A percentile compares a stretch with the other conserved stretches of the same genome.
Evolutionary conservation across 1,140 invertebrate genomes (phyloP).

Genomic region (Penaeus indicus): DNA sequence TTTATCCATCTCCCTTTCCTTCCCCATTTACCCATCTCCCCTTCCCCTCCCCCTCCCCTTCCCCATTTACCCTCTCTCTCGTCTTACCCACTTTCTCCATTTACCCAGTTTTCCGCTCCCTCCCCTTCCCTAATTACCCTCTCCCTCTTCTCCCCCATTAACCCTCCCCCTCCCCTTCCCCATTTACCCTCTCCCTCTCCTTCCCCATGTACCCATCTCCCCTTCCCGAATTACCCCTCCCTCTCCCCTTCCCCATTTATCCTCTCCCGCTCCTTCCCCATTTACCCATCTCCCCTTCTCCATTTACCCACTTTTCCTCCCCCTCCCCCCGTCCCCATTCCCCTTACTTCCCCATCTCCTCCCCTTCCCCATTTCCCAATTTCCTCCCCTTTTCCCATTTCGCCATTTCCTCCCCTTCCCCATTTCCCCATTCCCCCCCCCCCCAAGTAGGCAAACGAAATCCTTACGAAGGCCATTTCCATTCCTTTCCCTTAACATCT

Average conservation of each 20-base stretch:
- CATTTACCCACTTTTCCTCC: not conserved
- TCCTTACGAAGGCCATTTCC: too few relatives aligned
- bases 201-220: not conserved
- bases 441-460: too few relatives aligned
- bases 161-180: not conserved
- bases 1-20: not conserved
- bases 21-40: not conserved
- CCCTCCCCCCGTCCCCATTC: not conserved
- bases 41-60: not conserved
- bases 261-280: not conserved
- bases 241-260: not conserved
- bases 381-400: not conserved
- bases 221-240: not conserved
- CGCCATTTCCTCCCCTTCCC: not conserved
- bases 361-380: not conserved
- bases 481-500: too few relatives aligned
- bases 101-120: too few relatives aligned
- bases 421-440: too few relatives aligned
- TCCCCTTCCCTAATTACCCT: not conserved
- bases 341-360: not conserved
- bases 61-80: constrained; percentile 16
- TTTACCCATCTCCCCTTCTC: not conserved
- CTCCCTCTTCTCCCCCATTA: not conserved
- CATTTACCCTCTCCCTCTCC: not conserved
- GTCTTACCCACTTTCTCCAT: not conserved